These are phyloP conservation scores for Aphidius ervi DNA, from an alignment of 1,140 invertebrate genomes.

Conservation along the genomic window DNA sequence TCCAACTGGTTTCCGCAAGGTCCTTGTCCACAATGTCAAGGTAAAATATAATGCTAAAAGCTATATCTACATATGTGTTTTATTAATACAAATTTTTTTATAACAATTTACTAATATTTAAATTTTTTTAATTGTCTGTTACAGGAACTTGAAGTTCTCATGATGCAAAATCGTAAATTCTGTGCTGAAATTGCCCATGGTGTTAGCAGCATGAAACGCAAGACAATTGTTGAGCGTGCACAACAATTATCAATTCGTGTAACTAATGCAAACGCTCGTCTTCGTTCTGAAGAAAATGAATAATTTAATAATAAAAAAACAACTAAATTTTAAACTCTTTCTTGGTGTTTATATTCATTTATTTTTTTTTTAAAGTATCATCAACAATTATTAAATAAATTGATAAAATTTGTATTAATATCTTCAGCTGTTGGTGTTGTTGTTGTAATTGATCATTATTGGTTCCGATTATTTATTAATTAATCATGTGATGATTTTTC, in stretches of 20 bases:
- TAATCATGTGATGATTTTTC: too few relatives aligned
- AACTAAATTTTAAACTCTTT: too few relatives aligned
- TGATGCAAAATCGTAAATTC: conserved; percentile 98
- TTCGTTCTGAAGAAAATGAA: conserved; percentile 97
- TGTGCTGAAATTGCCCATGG: conserved; percentile 96
- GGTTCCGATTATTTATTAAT: too few relatives aligned
- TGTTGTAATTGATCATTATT: too few relatives aligned
- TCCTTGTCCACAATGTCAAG: conserved; percentile 79
- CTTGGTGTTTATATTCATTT: too few relatives aligned
- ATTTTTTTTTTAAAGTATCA: too few relatives aligned
- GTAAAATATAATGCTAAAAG: conserved; percentile 49
- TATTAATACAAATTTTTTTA: too few relatives aligned
- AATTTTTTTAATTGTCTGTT: conserved; percentile 32
- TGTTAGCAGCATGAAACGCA: conserved; percentile 94
- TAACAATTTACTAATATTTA: conserved; percentile 6
- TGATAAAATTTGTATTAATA: too few relatives aligned
- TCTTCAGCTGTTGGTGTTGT: too few relatives aligned
- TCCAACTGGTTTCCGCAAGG: conserved; percentile 96
- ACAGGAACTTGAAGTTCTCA: conserved; percentile 94
- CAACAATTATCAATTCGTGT: conserved; percentile 92
- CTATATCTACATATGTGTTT: too few relatives aligned
- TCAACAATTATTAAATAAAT: too few relatives aligned
- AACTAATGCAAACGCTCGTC: conserved; percentile 92
- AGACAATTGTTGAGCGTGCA: conserved; percentile 92
- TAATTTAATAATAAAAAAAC: conserved; percentile 56